These are phyloP conservation scores for Rhagophthalmus giganteus DNA, from an alignment of 2,888 invertebrate genomes.

Conservation along the genomic window DNA sequence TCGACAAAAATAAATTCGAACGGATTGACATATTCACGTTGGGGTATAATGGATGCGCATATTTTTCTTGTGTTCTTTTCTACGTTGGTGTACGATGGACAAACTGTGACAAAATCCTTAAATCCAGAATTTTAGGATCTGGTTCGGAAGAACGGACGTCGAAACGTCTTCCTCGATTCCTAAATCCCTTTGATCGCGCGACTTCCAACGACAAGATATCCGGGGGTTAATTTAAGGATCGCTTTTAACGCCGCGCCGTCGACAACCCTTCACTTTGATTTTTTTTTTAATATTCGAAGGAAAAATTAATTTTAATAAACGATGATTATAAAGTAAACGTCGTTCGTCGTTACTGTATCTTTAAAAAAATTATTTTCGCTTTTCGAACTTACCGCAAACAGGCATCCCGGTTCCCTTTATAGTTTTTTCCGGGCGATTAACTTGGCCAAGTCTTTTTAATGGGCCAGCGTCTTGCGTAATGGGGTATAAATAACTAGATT, in stretches of 20 bases:
- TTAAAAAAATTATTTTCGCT: not conserved
- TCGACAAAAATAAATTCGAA: not conserved
- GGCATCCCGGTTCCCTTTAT: constrained; percentile 4
- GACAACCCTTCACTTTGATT: no score
- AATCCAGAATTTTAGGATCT: no score
- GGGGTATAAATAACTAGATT: constrained; percentile 27
- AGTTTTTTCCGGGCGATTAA: constrained; percentile 26
- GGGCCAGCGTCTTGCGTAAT: constrained; percentile 22
- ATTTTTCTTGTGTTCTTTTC: not conserved
- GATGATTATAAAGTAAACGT: no score
- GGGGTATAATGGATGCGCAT: not conserved
- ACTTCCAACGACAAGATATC: no score
- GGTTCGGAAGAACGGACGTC: no score
- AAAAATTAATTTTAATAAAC: no score
- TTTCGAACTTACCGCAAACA: not conserved
- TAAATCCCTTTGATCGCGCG: no score
- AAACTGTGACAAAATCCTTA: not conserved
- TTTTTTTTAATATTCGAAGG: no score
- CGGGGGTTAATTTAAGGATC: no score
- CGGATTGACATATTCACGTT: not conserved
- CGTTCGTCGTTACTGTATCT: no score
- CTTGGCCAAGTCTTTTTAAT: constrained; percentile 27
- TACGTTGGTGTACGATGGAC: not conserved
- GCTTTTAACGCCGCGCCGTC: no score
- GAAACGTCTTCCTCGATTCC: no score